Evolutionary conservation across 2,113 vertebrate species (phyloP), one percentile per base, ranked within the genome.

Genomic region (Hippocampus abdominalis): DNA sequence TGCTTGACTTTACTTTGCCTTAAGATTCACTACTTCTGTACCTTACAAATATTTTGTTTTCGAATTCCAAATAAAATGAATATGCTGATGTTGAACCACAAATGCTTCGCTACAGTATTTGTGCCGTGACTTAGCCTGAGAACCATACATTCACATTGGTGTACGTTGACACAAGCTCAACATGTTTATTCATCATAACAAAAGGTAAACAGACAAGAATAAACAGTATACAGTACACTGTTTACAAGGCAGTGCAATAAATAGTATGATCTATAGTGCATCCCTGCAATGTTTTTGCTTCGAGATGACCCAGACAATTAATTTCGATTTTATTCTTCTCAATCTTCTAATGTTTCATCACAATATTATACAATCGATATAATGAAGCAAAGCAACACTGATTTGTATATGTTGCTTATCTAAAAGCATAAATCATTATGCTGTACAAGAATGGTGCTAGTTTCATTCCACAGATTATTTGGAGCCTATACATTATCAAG

Each of bases 1-100:
- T 86, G 86, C 79, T 88, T 81, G 78, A 60, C 70, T 79, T 77
- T 79, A 76, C 76, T 88, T 83, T 86, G 83, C 77, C 80, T 81
- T 71, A 72, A 76, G 66, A 76, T 84, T 78, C 32, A 36, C 32
- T 36, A 36, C 32, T 36, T 36, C 32, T 36, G 5, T 36, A 36
- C 32, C 32, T 36, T 36, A 36, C 32, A 84, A 84, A 69, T 59
- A 65, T 75, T 73, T 32, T 69, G 81, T 71, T 82, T 90, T 89
- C 84, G 76, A 77, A 75, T 80, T 63, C 6, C 61, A 87, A 84
- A 88, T 84, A 81, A 89, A 85, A 77, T 66, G 77, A 81, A 53
- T 49, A 64, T 57, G 49, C 23, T 73, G 51, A 13, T 39, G 54
- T 2, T 25, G 10, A 56, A 56, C 16, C 53, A 25, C 21, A 12